A percentile compares a stretch with the other conserved stretches of the same genome.
Conservation (phyloP, 2,888 invertebrate species). For the Lasioglossum zephyrum region DNA sequence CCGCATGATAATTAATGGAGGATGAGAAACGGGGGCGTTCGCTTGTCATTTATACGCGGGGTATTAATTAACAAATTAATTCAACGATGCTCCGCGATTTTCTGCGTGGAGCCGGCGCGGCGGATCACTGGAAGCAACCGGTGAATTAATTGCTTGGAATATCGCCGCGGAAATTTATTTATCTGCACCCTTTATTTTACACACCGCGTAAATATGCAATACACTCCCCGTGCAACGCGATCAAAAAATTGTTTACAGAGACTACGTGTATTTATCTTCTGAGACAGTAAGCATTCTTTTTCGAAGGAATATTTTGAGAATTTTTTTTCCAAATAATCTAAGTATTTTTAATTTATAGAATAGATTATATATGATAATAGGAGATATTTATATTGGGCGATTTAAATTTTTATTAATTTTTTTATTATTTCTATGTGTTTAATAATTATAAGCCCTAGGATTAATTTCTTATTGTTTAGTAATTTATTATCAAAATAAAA, state of each 20-base stretch:
- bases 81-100: constrained; percentile 12
- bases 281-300: too few species aligned
- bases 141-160: not conserved
- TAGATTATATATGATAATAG: too few species aligned
- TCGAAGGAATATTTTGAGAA: not conserved
- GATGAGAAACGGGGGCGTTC: constrained; percentile 5
- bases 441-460: too few species aligned
- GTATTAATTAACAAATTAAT: constrained; percentile 33
- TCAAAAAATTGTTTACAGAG: too few species aligned
- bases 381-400: too few species aligned
- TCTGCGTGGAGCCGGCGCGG: not conserved
- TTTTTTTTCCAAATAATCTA: not conserved
- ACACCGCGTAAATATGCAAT: not conserved
- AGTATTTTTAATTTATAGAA: too few species aligned
- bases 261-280: too few species aligned
- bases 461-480: too few species aligned
- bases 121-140: not conserved
- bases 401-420: too few species aligned
- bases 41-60: not conserved
- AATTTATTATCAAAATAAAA: too few species aligned
- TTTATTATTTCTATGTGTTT: too few species aligned
- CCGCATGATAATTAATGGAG: constrained; percentile 28
- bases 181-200: not conserved
- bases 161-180: not conserved
- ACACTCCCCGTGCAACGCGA: too few species aligned